Evolutionary conservation across 2,113 vertebrate genomes (phyloP), one percentile per base, ranked within the genome.

Genomic region (Sphaerodactylus townsendi): DNA sequence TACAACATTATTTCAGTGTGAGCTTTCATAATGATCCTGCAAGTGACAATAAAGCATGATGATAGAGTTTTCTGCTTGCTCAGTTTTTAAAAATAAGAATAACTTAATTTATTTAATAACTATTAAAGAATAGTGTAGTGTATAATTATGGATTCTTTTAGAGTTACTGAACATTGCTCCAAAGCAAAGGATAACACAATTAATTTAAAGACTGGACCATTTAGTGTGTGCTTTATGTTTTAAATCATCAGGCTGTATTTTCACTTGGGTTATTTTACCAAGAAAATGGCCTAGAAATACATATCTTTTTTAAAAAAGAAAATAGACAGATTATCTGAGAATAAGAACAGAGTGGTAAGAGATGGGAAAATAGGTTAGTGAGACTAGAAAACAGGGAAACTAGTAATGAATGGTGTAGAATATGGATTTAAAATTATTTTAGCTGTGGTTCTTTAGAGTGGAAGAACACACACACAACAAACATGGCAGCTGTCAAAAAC

Each of bases 121-220:
- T 87, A 77, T 84, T 89, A 79, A 72, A 48, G 71, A 86, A 83
- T 11, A 39, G 83, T 79, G 80, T 33, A 84, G 28, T 64, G n/a
- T 82, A 28, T 4, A 25, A 56, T 64, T 87, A 80, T 71, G 86
- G 46, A 4, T 68, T 44, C 23, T 83, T 84, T 48, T 75, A 37
- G 64, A 21, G n/a, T 39, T 37, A 25, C 10, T 77, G 50, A 77
- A 14, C 59, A 77, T 56, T 35, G 33, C 8, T 14, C 59, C 35
- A 37, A 59, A 77, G 37, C 46, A 72, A 30, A 44, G 37, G 68
- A 71, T 41, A 72, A 4, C 3, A 72, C 28, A 11, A 44, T 72
- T 72, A 44, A 72, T 28, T 46, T 44, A 44, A 28, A 44, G 21
- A 44, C 13, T 44, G 39, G 23, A 11, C 11, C 25, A 3, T 46